Percentiles rank a stretch among this genome's conserved stretches.
These are phyloP conservation scores for Intellagama lesueurii DNA, from an alignment of 2,797 vertebrate species.

Conservation along the genomic window DNA sequence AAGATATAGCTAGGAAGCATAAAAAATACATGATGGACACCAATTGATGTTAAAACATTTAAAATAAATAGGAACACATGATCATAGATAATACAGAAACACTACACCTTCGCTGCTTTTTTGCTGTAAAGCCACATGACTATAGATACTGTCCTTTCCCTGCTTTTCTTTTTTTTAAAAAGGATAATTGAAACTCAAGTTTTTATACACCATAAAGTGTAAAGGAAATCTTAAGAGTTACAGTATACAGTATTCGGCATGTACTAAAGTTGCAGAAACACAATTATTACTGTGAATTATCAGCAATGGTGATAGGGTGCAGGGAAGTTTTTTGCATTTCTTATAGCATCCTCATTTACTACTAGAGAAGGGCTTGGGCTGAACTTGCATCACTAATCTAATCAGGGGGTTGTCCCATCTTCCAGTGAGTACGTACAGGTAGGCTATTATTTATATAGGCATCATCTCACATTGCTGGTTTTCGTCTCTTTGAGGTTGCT, in stretches of 20 bases:
- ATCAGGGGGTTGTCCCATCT: neutral
- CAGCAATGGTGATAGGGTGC: too few relatives aligned
- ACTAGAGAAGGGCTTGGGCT: neutral
- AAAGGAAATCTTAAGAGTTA: too few relatives aligned
- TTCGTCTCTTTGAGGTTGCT: neutral
- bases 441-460: neutral
- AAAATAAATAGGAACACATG: neutral
- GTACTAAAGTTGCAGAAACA: neutral
- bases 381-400: neutral
- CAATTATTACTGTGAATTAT: neutral
- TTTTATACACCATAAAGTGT: neutral
- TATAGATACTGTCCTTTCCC: neutral
- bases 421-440: neutral
- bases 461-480: neutral
- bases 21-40: neutral
- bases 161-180: neutral
- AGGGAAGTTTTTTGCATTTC: neutral
- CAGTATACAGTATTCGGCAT: too few relatives aligned
- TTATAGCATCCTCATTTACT: neutral
- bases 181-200: neutral
- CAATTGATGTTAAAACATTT: neutral
- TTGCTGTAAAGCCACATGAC: neutral
- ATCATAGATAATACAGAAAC: neutral
- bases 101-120: neutral
- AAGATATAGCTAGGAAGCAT: too few relatives aligned